Evolutionary conservation across 1,140 invertebrate species (phyloP), one percentile per base, ranked within the genome.

Genomic region (Nomia melanderi): DNA sequence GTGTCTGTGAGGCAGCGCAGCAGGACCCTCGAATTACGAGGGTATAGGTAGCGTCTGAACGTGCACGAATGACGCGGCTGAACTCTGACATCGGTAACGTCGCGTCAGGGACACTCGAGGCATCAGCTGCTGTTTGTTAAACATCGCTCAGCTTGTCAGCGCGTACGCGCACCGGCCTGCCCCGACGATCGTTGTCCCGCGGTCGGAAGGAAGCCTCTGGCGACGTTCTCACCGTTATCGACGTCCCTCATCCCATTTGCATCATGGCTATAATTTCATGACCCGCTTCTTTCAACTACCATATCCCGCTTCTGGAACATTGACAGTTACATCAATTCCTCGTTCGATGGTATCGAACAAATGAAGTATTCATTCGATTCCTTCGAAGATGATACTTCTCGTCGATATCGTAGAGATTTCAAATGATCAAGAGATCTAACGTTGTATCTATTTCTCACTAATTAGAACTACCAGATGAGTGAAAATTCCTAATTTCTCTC

Each of bases 61-160:
- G 47, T 73, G 54, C 47, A 73, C 56, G 75, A 87, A 87, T 75
- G 79, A 84, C 77, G 76, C 44, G 82, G 66, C 82, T 85, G 78
- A 86, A 84, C 79, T 77, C 57, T 74, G 78, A 77, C 79, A 82
- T 78, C 75, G 59, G 69, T 75, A 77, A 75, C 73, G 72, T 80
- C 62, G 77, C 83, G 84, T 86, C 77, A 84, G 77, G 56, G 44
- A 65, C 82, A n/a, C 83, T 77, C 47, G 47, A 81, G 66, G 78
- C 83, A 84, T 86, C 84, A 84, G 82, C 82, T 82, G 77, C 82
- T 79, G 86, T 86, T 88, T 87, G 86, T 86, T 87, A 87, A 88
- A 88, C 86, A 86, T 87, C 86, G 77, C 73, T 87, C 86, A 86
- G 75, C 79, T 65, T 84, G 86, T 87, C 86, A 84, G 66, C 83